Percentiles rank a stretch among this genome's conserved stretches.
Conservation (phyloP, 2,797 vertebrate genomes). For the Dendrocincla tyrannina region DNA sequence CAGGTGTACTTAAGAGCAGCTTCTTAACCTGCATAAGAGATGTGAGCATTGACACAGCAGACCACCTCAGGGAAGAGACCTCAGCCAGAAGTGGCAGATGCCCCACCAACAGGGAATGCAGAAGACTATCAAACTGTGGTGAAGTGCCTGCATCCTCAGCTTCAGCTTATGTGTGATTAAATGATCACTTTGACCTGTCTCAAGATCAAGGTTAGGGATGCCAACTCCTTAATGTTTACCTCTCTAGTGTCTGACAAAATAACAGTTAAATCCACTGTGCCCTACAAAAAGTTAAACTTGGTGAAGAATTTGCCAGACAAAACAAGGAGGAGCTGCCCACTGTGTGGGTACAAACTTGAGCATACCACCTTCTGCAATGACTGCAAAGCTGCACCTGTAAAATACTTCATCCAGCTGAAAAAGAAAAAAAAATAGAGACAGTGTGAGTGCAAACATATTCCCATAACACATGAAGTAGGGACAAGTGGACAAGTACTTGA, state of each 20-base stretch:
- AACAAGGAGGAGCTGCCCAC: neutral
- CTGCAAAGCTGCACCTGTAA: neutral
- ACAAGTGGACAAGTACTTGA: slow-evolving; percentile 51
- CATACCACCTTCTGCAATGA: neutral
- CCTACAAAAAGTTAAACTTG: neutral
- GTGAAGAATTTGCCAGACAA: neutral
- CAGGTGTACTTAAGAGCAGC: neutral
- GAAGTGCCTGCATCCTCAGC: neutral
- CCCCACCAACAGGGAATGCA: neutral
- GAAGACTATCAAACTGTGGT: neutral
- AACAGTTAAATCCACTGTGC: neutral
- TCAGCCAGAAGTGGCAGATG: neutral
- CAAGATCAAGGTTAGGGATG: fast-evolving
- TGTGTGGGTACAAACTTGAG: neutral
- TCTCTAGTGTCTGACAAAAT: neutral
- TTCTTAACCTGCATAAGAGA: neutral
- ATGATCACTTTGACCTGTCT: neutral
- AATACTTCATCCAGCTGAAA: neutral
- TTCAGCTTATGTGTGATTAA: neutral
- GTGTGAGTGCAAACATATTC: slow-evolving; percentile 56
- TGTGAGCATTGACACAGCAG: neutral
- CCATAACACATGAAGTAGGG: slow-evolving; percentile 5
- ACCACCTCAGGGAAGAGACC: neutral
- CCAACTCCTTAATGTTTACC: neutral
- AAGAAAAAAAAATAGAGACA: neutral